A percentile compares a stretch with the other conserved stretches of the same genome.
Evolutionary conservation across 2,888 invertebrate genomes (phyloP).

Genomic region (Drosophila stalkeri): DNA sequence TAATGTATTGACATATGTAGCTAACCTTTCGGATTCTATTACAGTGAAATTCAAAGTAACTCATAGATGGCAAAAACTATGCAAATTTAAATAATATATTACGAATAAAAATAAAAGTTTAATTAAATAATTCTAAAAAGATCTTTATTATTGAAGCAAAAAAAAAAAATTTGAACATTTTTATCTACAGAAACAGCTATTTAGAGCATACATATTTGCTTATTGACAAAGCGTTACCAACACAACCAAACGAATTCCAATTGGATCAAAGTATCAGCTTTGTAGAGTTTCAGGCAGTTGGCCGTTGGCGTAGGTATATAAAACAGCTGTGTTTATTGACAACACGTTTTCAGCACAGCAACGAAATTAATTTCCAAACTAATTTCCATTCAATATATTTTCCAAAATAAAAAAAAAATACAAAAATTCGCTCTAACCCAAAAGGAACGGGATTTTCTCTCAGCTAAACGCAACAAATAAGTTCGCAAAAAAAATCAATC

Average conservation of each 20-base stretch:
- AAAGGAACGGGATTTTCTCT: background rate
- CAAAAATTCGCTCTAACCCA: slow-evolving; percentile 4
- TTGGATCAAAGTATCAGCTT: background rate
- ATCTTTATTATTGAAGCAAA: background rate
- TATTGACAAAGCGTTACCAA: slow-evolving; percentile 57
- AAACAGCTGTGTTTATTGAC: slow-evolving; percentile 42
- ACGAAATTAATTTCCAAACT: background rate
- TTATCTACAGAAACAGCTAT: slow-evolving; percentile 7
- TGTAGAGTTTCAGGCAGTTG: background rate
- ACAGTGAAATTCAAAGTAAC: slow-evolving; percentile 14
- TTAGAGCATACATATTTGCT: background rate
- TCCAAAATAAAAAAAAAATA: background rate
- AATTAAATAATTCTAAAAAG: background rate
- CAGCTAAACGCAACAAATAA: background rate
- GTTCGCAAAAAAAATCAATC: background rate
- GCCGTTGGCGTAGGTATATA: background rate
- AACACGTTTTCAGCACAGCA: slow-evolving; percentile 46
- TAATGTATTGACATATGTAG: background rate
- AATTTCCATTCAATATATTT: slow-evolving; percentile 15
- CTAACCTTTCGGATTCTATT: slow-evolving; percentile 33
- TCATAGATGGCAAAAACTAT: background rate
- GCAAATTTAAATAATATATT: background rate
- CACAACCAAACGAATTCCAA: slow-evolving; percentile 25
- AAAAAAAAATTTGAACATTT: too few relatives aligned
- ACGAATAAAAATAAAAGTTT: slow-evolving; percentile 4